Conservation (phyloP, 2,888 invertebrate species). For the Trileptium ribeirensis region DNA sequence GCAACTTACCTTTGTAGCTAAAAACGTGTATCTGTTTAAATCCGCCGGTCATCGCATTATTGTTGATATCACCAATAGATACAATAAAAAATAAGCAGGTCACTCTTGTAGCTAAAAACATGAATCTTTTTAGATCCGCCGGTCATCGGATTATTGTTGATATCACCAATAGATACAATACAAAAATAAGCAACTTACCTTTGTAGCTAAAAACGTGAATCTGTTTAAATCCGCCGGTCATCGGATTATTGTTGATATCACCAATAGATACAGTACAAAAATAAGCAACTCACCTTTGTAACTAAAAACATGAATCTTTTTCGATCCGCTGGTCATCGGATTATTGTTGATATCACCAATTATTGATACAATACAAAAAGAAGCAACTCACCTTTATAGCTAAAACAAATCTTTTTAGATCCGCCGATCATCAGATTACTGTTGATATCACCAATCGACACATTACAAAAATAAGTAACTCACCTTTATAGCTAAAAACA, state of each 20-base stretch:
- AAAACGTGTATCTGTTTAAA: slow-evolving; percentile 92
- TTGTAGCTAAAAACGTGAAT: slow-evolving; percentile 94
- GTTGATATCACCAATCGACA: too few species aligned
- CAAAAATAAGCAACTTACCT: slow-evolving; percentile 61
- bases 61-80: slow-evolving; percentile 93
- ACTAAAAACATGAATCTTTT: slow-evolving; percentile 92
- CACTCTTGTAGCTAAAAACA: slow-evolving; percentile 88
- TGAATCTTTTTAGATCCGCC: slow-evolving; percentile 92
- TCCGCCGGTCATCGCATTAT: slow-evolving; percentile 96
- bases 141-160: slow-evolving; percentile 96
- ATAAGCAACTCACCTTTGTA: slow-evolving; percentile 72
- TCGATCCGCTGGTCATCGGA: slow-evolving; percentile 93
- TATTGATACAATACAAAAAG: too few species aligned
- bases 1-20: slow-evolving; percentile 73
- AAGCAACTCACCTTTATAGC: slow-evolving; percentile 72
- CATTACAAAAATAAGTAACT: slow-evolving; percentile 14
- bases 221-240: slow-evolving; percentile 91
- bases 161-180: slow-evolving; percentile 94
- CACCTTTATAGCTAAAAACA: slow-evolving; percentile 87
- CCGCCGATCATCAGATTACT: slow-evolving; percentile 98
- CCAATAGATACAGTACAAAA: slow-evolving; percentile 96
- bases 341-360: slow-evolving; percentile 98
- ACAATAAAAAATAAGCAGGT: too few species aligned
- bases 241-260: slow-evolving; percentile 95
- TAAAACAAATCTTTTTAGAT: slow-evolving; percentile 90